Percentiles rank a stretch among this genome's conserved stretches.
phyloP scores from a whole-genome alignment of 2,888 invertebrate species.

The Athalia circularis region DNA sequence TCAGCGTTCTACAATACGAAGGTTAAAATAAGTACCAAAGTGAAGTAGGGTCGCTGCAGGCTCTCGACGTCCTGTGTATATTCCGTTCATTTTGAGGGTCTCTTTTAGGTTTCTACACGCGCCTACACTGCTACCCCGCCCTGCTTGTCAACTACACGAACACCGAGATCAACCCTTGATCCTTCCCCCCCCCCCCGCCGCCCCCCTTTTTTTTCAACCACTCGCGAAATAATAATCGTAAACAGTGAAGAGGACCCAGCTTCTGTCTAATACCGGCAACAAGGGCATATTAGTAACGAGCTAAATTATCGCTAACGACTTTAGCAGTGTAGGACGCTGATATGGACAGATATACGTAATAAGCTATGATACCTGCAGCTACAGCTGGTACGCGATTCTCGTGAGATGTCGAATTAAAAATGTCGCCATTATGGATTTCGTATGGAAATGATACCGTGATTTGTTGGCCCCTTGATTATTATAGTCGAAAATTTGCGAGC shows the following conservation, averaged over 20 bases:
- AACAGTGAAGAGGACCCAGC: slow-evolving; percentile 19
- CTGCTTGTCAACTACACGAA: slow-evolving; percentile 11
- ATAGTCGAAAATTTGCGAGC: too few relatives aligned
- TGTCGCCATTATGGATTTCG: too few relatives aligned
- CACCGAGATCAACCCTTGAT: slow-evolving; percentile 9
- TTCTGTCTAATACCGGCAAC: slow-evolving; percentile 33
- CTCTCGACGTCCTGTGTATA: too few relatives aligned
- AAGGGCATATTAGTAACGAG: slow-evolving; percentile 37
- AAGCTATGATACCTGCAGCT: too few relatives aligned
- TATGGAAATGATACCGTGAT: too few relatives aligned
- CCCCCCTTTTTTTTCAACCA: neutral
- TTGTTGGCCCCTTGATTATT: too few relatives aligned
- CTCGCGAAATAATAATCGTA: slow-evolving; percentile 4
- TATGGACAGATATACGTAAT: neutral
- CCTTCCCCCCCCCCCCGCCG: neutral
- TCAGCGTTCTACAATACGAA: slow-evolving; percentile 60
- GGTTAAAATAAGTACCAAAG: slow-evolving; percentile 36
- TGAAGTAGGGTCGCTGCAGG: slow-evolving; percentile 23
- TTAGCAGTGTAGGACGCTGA: neutral
- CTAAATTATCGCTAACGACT: slow-evolving; percentile 36
- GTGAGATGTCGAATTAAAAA: too few relatives aligned
- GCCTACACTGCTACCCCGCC: too few relatives aligned
- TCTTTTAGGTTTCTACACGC: neutral
- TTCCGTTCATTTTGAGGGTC: neutral
- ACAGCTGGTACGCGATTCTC: too few relatives aligned